Base-by-base conservation (phyloP, 2,797 vertebrate genomes). In the Urophycis tenuis region DNA sequence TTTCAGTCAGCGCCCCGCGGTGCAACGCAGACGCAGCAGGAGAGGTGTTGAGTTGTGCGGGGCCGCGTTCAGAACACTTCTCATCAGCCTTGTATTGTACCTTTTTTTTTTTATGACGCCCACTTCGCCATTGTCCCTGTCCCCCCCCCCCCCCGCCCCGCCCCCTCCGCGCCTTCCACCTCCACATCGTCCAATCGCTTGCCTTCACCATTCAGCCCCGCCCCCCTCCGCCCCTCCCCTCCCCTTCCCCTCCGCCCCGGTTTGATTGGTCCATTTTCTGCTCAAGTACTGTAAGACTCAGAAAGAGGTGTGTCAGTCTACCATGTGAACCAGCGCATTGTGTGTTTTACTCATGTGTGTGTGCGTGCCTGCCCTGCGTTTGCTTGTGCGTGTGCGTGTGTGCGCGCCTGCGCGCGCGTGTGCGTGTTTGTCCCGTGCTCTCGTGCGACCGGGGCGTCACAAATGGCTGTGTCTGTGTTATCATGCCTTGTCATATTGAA, bases 241-340 rank as follows among this genome's bases (percentile, higher is more conserved):
- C 39, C 39, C 39, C 39, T 2, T 12, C 39, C 6, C 39, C 39
- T 2, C 39, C 39, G 10, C 39, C 45, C 86, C 93, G 92, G 94
- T 90, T 88, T 90, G 92, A 88, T 92, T 85, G 87, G 89, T 90
- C 90, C 93, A 93, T 93, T 84, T 17, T 17, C 87, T 88, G 90
- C 91, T 93, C 92, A 94, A 95, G 91, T 67, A 67, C 64, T 14
- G n/a, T 94, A 93, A 93, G 94, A 94, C 94, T 95, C 94, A 94
- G 94, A 95, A 95, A 95, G 92, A 93, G 87, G 91, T 91, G 91
- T 93, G 92, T 93, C 87, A 88, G 92, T 92, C 91, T 91, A 86
- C 91, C 85, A 88, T 89, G 85, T 91, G 88, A 89, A 85, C 85
- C 90, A 86, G 92, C 86, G 84, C 80, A 82, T 75, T 89, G 77